Evolutionary conservation across 2,113 vertebrate genomes (phyloP).

Genomic region (Columba livia): DNA sequence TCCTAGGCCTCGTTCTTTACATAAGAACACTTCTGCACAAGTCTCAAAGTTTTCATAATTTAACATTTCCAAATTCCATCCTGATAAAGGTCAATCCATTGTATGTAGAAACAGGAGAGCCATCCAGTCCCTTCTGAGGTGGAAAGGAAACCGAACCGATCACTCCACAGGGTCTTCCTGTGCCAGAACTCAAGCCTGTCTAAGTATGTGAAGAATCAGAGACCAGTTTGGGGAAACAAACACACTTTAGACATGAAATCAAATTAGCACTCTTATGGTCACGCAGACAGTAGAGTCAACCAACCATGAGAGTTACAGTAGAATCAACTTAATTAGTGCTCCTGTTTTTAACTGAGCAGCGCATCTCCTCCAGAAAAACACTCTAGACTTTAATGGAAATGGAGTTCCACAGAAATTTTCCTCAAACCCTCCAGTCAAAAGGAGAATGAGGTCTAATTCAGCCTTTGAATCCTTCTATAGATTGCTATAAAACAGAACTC

Average conservation of each 20-base stretch:
- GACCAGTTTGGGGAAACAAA: constrained; percentile 15
- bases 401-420: neutral
- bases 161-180: neutral
- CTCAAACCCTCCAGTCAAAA: neutral
- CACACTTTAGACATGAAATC: constrained; percentile 6
- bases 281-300: neutral
- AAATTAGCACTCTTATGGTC: neutral
- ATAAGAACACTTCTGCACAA: neutral
- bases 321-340: constrained; percentile 26
- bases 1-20: neutral
- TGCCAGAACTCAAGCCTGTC: neutral
- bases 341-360: neutral
- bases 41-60: constrained; percentile 14
- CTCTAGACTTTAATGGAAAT: neutral
- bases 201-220: neutral
- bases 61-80: neutral
- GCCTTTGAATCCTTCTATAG: neutral
- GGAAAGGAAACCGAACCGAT: neutral
- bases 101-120: neutral
- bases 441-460: neutral
- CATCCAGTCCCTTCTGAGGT: neutral
- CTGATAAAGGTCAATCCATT: neutral
- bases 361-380: neutral
- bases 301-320: constrained; percentile 18
- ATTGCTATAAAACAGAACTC: neutral